Evolutionary conservation across 2,888 invertebrate species (phyloP).

Genomic region (Leucoptera coffeella): DNA sequence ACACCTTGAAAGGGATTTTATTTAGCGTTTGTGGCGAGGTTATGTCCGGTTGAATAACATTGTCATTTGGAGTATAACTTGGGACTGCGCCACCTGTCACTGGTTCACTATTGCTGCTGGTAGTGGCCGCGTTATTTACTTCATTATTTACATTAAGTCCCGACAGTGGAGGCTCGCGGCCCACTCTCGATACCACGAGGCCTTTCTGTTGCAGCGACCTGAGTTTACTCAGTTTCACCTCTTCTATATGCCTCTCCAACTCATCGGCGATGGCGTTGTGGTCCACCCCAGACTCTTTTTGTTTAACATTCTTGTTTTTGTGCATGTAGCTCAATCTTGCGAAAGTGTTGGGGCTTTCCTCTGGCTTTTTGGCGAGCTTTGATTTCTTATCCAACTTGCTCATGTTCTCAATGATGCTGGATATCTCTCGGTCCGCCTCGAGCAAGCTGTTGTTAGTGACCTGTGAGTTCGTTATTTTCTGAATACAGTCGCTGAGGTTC

Average conservation of each 20-base stretch:
- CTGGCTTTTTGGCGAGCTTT: constrained; percentile 13
- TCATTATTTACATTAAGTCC: too few relatives aligned
- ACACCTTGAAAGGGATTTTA: too few relatives aligned
- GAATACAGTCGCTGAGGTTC: not conserved
- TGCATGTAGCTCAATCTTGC: constrained; percentile 36
- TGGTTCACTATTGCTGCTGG: too few relatives aligned
- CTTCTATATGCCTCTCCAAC: constrained; percentile 1
- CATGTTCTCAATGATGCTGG: too few relatives aligned
- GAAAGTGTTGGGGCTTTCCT: constrained; percentile 30
- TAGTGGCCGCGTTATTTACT: too few relatives aligned
- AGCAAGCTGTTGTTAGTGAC: not conserved
- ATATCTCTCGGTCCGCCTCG: not conserved
- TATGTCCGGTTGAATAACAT: too few relatives aligned
- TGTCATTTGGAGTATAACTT: too few relatives aligned
- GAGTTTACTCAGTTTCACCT: not conserved
- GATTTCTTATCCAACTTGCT: not conserved
- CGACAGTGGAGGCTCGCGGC: too few relatives aligned
- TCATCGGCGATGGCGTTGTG: constrained; percentile 1
- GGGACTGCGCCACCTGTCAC: too few relatives aligned
- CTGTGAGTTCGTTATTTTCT: not conserved
- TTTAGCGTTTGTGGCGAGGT: too few relatives aligned
- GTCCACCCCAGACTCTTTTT: not conserved
- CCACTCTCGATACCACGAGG: too few relatives aligned
- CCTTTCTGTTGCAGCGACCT: too few relatives aligned
- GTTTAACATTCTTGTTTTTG: constrained; percentile 16